These are phyloP conservation scores for Tineola bisselliella DNA, from an alignment of 2,888 invertebrate species.

Conservation along the genomic window DNA sequence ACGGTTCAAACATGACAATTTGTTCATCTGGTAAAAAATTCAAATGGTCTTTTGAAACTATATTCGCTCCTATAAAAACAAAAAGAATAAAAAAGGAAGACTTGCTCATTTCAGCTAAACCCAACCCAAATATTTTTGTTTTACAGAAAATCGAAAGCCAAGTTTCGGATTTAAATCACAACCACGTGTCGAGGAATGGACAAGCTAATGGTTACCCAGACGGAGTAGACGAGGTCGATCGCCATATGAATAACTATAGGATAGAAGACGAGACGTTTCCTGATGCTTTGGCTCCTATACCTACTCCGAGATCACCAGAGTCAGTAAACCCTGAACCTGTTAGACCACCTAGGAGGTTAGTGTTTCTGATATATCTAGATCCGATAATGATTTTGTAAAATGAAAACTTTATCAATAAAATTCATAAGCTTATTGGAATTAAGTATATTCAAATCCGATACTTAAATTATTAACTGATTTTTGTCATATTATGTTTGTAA, in stretches of 20 bases:
- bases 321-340: not conserved
- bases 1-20: too few relatives aligned
- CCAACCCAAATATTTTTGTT: not conserved
- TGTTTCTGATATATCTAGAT: not conserved
- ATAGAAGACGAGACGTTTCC: slow-evolving; percentile 58
- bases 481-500: too few relatives aligned
- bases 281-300: slow-evolving; percentile 43
- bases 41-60: too few relatives aligned
- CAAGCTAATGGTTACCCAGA: not conserved
- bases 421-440: too few relatives aligned
- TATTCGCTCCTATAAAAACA: too few relatives aligned
- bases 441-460: too few relatives aligned
- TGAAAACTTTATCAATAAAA: too few relatives aligned
- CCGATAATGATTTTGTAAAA: not conserved
- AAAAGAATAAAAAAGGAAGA: too few relatives aligned
- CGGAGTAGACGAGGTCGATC: slow-evolving; percentile 34
- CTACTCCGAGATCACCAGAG: slow-evolving; percentile 33
- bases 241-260: slow-evolving; percentile 35
- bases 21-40: too few relatives aligned
- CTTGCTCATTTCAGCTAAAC: too few relatives aligned
- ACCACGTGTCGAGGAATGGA: slow-evolving; percentile 37
- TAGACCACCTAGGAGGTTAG: slow-evolving; percentile 16
- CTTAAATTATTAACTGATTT: too few relatives aligned
- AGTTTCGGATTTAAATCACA: slow-evolving; percentile 48
- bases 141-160: slow-evolving; percentile 44